These are phyloP conservation scores for Scomber colias DNA, from an alignment of 2,113 vertebrate genomes.

Conservation along the genomic window DNA sequence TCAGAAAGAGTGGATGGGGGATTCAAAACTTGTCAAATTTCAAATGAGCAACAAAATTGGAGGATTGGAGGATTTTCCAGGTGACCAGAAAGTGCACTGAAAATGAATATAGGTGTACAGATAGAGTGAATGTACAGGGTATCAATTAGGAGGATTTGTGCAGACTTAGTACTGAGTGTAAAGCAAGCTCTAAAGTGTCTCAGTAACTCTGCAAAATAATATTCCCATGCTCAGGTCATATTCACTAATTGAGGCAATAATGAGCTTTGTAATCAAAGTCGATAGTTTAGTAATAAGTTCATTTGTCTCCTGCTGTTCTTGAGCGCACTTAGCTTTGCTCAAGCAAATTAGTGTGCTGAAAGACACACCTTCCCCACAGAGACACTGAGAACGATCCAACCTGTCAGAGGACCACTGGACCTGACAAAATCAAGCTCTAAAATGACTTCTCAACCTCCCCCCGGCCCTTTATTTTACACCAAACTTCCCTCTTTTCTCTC, in stretches of 20 bases:
- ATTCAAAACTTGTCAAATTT: background rate
- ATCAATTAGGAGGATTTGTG: background rate
- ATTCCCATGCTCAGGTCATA: conserved; percentile 4
- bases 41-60: background rate
- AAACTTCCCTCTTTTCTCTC: conserved; percentile 2
- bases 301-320: conserved; percentile 1
- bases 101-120: no score
- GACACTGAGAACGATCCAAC: background rate
- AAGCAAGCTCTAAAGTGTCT: background rate
- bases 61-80: background rate
- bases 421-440: conserved; percentile 31
- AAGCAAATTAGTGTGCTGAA: conserved; percentile 14
- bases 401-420: background rate
- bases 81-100: no score
- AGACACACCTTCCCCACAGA: conserved; percentile 4
- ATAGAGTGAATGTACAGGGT: no score
- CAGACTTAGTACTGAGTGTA: background rate
- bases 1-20: background rate
- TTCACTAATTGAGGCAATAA: background rate
- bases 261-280: conserved; percentile 29
- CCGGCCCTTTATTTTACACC: conserved; percentile 24
- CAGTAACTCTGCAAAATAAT: background rate
- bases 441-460: conserved; percentile 46
- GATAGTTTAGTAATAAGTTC: background rate
- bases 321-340: conserved; percentile 12